Percentiles rank a stretch among this genome's conserved stretches.
phyloP scores from a whole-genome alignment of 2,888 invertebrate species.

The Atrina japonica region DNA sequence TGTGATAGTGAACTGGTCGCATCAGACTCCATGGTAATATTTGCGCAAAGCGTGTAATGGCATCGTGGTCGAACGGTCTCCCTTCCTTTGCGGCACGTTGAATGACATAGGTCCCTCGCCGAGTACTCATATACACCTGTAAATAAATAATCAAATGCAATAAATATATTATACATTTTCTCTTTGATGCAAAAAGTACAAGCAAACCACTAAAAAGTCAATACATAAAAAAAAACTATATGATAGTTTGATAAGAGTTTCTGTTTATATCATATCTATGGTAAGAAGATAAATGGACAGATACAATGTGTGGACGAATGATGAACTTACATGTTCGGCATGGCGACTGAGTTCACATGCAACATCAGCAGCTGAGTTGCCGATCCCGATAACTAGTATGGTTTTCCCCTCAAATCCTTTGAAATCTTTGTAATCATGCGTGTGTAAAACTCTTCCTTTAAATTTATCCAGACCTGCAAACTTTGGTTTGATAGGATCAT shows the following conservation, averaged over 20 bases:
- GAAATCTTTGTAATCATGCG: constrained; percentile 58
- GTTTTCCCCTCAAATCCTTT: constrained; percentile 54
- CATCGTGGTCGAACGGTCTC: constrained; percentile 66
- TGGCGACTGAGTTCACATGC: constrained; percentile 59
- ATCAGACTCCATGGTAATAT: constrained; percentile 53
- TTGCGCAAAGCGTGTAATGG: constrained; percentile 56
- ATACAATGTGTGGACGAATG: no score
- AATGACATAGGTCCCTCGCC: constrained; percentile 80
- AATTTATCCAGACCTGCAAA: constrained; percentile 60
- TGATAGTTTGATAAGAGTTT: no score
- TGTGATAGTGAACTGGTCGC: constrained; percentile 58
- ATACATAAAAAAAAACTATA: no score
- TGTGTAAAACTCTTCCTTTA: constrained; percentile 61
- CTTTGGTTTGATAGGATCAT: constrained; percentile 55
- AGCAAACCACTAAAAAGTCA: no score
- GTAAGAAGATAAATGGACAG: no score
- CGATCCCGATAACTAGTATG: constrained; percentile 56
- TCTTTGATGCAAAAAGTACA: no score
- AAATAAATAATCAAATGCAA: constrained; percentile 5
- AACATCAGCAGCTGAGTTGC: constrained; percentile 59
- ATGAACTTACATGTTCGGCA: constrained; percentile 57
- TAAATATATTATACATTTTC: background rate
- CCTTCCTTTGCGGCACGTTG: constrained; percentile 74
- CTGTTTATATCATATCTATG: no score
- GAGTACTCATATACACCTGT: constrained; percentile 80